Percentiles rank a stretch among this genome's conserved stretches.
Conservation (phyloP, 1,140 invertebrate genomes). For the Macrobrachium nipponense region DNA sequence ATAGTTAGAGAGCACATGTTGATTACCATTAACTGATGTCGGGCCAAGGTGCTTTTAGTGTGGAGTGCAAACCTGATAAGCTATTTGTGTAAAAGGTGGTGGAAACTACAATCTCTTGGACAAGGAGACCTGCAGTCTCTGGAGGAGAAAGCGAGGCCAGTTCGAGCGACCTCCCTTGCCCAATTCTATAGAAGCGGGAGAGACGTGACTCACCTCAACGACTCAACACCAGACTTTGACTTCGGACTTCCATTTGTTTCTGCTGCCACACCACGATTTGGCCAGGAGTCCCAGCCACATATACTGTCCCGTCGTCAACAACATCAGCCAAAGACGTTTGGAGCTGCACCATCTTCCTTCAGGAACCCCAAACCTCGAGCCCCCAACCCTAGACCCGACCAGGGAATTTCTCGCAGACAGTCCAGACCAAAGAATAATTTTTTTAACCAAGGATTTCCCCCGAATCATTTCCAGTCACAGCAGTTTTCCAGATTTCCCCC, state of each 20-base stretch:
- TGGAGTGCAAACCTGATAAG: slow-evolving; percentile 9
- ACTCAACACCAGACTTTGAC: slow-evolving; percentile 40
- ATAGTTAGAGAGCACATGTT: too few species aligned
- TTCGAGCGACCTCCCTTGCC: slow-evolving; percentile 23
- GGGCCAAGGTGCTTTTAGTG: too few species aligned
- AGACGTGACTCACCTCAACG: slow-evolving; percentile 46
- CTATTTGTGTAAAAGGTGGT: slow-evolving; percentile 46
- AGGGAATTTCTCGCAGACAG: slow-evolving; percentile 49
- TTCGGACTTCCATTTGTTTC: slow-evolving; percentile 25
- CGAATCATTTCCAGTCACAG: slow-evolving; percentile 32
- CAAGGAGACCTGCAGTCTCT: slow-evolving; percentile 3
- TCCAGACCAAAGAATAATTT: slow-evolving; percentile 22
- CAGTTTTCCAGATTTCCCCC: slow-evolving; percentile 28
- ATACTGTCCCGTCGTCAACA: slow-evolving; percentile 1
- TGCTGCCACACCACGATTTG: slow-evolving; percentile 26
- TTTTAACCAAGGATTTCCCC: slow-evolving; percentile 27
- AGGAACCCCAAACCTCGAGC: not conserved
- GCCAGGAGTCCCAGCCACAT: slow-evolving; percentile 3
- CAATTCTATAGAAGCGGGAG: not conserved
- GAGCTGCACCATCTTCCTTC: not conserved
- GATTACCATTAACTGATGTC: too few species aligned
- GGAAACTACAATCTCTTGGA: not conserved
- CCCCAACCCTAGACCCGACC: slow-evolving; percentile 18
- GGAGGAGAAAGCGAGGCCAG: slow-evolving; percentile 12
- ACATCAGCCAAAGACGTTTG: not conserved